phyloP scores from a whole-genome alignment of 2,888 invertebrate species.

The Nomada ruficornis region DNA sequence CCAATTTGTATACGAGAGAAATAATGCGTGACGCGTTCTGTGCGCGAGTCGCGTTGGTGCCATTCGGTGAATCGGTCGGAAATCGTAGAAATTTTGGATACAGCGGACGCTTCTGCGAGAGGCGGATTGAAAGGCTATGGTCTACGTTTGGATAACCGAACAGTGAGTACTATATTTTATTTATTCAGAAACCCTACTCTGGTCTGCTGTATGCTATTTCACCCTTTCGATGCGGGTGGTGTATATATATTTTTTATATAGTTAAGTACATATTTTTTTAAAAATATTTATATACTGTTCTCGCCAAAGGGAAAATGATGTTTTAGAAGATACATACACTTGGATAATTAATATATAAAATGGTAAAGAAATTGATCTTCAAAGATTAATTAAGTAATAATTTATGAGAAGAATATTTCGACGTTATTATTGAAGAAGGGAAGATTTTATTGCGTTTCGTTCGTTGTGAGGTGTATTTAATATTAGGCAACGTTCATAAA shows the following conservation, averaged over 20 bases:
- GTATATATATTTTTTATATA: not conserved
- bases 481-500: no score
- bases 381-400: no score
- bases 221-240: no score
- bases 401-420: not conserved
- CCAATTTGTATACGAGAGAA: not conserved
- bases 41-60: not conserved
- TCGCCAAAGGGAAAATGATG: no score
- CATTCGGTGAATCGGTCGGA: not conserved
- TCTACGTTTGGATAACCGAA: constrained; percentile 40
- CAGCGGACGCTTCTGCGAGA: not conserved
- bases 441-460: no score
- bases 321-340: no score
- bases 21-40: constrained; percentile 25
- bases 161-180: constrained; percentile 24
- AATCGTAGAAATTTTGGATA: not conserved
- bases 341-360: no score
- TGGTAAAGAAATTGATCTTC: no score
- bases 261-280: no score
- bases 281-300: no score
- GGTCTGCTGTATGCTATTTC: no score
- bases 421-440: not conserved
- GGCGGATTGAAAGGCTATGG: constrained; percentile 7
- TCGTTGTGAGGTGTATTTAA: not conserved
- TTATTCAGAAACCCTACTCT: not conserved